Evolutionary conservation across 2,797 vertebrate genomes (phyloP).

Genomic region (Neoniphon sammara): DNA sequence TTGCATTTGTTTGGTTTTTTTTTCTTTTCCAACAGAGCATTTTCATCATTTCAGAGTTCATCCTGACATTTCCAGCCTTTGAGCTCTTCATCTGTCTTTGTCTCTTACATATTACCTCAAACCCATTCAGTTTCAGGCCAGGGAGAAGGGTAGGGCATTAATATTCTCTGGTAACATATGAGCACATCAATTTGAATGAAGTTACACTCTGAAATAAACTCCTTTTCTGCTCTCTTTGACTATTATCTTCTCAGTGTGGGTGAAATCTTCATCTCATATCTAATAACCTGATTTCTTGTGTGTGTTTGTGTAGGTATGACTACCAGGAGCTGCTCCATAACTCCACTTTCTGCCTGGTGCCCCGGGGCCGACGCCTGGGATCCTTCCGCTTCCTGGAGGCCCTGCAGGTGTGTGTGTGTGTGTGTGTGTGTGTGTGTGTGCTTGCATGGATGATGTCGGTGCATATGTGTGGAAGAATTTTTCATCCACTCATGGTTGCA

Average conservation of each 20-base stretch:
- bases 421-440: constrained; percentile 14
- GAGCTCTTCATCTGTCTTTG: background rate
- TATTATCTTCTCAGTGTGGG: background rate
- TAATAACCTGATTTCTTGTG: constrained; percentile 6
- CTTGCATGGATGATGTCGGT: background rate
- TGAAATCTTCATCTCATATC: background rate
- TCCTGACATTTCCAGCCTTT: constrained; percentile 7
- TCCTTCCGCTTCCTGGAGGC: constrained; percentile 88
- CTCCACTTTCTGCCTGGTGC: constrained; percentile 86
- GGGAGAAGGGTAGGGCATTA: constrained; percentile 1
- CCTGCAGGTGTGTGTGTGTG: constrained; percentile 79
- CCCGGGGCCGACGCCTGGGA: constrained; percentile 84
- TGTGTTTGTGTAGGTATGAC: constrained; percentile 80
- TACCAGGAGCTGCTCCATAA: constrained; percentile 87
- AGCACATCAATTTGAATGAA: background rate
- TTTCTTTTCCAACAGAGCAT: background rate
- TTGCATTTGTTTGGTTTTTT: background rate
- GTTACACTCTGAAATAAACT: no score
- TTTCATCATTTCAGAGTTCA: constrained; percentile 5
- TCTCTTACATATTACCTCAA: background rate
- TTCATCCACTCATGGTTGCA: background rate
- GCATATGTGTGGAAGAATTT: background rate
- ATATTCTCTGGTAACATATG: background rate
- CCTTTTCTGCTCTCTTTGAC: background rate
- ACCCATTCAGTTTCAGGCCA: background rate